A percentile compares a stretch with the other conserved stretches of the same genome.
Evolutionary conservation across 2,797 vertebrate genomes (phyloP).

Genomic region (Tenualosa ilisha): DNA sequence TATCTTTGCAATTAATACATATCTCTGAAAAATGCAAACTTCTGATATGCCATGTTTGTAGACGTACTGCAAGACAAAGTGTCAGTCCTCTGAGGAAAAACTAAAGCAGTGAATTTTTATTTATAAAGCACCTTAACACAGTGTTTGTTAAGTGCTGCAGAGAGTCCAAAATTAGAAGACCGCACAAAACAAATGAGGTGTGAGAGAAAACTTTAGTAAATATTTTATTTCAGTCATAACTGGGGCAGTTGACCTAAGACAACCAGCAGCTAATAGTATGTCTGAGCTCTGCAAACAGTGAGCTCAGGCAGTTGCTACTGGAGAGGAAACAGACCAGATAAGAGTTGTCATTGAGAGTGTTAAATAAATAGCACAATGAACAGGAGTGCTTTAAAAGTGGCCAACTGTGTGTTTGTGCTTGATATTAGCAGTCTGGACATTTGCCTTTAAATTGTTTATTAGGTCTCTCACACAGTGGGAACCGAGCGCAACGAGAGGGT

Average conservation of each 20-base stretch:
- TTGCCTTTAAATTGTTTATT: neutral
- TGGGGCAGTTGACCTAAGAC: neutral
- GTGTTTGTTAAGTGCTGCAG: neutral
- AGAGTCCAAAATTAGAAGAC: neutral
- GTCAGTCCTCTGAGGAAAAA: neutral
- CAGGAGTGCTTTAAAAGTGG: neutral
- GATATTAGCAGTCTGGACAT: neutral
- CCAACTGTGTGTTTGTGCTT: neutral
- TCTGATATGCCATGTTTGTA: neutral
- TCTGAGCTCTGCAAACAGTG: neutral
- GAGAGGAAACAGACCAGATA: neutral
- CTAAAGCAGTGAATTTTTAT: neutral
- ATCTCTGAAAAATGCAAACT: neutral
- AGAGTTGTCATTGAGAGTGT: neutral
- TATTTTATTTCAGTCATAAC: neutral
- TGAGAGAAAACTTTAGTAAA: neutral
- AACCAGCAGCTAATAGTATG: neutral
- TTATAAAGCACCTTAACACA: neutral
- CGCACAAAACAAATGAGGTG: neutral
- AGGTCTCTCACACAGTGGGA: neutral
- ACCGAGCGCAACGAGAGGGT: neutral
- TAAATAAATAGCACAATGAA: neutral
- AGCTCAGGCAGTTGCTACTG: neutral
- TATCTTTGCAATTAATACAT: constrained; percentile 1
- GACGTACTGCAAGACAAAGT: neutral